These are phyloP conservation scores for Talpa occidentalis DNA, from an alignment of 2,113 vertebrate genomes.

Conservation along the genomic window DNA sequence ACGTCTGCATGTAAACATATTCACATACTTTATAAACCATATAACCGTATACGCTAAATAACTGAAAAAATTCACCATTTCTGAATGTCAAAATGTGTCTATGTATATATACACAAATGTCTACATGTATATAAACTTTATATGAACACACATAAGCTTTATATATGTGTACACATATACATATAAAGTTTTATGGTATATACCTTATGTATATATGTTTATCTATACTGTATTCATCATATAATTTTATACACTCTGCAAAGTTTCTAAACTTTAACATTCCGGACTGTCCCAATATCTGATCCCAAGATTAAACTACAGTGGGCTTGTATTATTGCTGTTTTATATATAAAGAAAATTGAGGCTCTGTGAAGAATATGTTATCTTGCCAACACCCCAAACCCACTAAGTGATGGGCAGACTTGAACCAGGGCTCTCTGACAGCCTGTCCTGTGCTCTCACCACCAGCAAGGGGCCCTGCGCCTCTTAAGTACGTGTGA, in stretches of 20 bases:
- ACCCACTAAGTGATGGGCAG: background rate
- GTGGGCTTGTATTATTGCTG: background rate
- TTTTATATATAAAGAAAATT: background rate
- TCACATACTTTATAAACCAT: too few relatives aligned
- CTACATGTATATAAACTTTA: too few relatives aligned
- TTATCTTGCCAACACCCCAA: background rate
- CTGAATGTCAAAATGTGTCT: too few relatives aligned
- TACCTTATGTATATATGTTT: too few relatives aligned
- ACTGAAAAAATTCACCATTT: too few relatives aligned
- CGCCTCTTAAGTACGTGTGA: background rate
- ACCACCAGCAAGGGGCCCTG: background rate
- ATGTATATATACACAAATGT: too few relatives aligned
- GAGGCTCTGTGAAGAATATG: background rate
- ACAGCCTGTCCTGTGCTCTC: background rate
- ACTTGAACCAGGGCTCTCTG: background rate
- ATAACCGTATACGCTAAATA: too few relatives aligned
- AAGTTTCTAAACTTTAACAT: background rate
- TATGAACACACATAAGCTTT: too few relatives aligned
- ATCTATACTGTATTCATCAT: too few relatives aligned
- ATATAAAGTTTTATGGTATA: too few relatives aligned
- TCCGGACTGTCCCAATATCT: background rate
- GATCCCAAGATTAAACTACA: background rate
- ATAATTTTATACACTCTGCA: background rate
- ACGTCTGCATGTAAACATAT: too few relatives aligned
- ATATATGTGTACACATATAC: too few relatives aligned